Conservation (phyloP, 2,797 vertebrate genomes). For the Phoeniculus purpureus region DNA sequence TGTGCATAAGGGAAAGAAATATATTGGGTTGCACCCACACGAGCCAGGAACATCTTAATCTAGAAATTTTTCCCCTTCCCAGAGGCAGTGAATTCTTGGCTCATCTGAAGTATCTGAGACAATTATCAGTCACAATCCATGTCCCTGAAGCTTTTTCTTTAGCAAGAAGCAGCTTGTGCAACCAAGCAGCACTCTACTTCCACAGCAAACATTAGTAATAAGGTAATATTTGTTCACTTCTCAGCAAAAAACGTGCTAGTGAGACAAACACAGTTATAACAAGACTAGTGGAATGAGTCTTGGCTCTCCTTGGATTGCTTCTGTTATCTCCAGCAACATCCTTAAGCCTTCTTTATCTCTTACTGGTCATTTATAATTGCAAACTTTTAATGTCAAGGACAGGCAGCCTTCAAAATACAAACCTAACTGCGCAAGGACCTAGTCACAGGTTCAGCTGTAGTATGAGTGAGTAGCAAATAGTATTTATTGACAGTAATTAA, state of each 20-base stretch:
- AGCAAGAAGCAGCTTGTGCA: constrained; percentile 52
- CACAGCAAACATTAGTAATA: neutral
- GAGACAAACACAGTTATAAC: neutral
- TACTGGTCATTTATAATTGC: neutral
- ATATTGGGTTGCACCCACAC: neutral
- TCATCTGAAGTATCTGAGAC: constrained; percentile 11
- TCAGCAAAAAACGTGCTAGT: neutral
- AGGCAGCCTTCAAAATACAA: neutral
- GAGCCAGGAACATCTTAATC: neutral
- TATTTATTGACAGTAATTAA: neutral
- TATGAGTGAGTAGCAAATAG: neutral
- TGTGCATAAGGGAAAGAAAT: neutral
- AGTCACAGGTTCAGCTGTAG: neutral
- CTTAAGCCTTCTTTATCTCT: neutral
- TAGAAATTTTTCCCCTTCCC: constrained; percentile 14
- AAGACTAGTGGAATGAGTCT: neutral
- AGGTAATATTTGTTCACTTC: neutral
- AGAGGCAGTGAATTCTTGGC: constrained; percentile 59
- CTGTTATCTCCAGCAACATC: neutral
- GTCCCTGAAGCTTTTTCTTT: constrained; percentile 22
- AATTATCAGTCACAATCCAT: constrained; percentile 30
- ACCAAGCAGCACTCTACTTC: neutral
- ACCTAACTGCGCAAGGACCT: neutral
- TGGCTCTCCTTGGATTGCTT: neutral
- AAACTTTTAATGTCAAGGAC: neutral